Evolutionary conservation across 2,797 vertebrate genomes (phyloP).

Genomic region (Clarias platycephalus): DNA sequence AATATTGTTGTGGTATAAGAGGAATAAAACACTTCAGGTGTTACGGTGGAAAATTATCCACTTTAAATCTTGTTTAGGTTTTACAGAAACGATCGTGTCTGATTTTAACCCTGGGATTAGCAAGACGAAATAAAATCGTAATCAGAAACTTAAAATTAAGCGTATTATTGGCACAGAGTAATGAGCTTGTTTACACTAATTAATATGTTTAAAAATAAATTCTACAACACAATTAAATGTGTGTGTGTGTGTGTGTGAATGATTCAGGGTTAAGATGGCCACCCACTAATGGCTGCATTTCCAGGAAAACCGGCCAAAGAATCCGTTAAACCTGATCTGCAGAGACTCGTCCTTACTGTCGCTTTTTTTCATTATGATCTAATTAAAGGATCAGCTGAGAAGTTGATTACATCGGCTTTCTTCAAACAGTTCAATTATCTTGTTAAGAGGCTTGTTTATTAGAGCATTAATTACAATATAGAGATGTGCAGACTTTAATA

Average conservation of each 20-base stretch:
- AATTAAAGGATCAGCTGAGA: not conserved
- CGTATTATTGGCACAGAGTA: not conserved
- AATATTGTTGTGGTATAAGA: not conserved
- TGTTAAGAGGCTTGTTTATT: not conserved
- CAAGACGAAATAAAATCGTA: not conserved
- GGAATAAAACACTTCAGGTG: not conserved
- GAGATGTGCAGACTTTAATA: not conserved
- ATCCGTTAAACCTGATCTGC: conserved; percentile 11
- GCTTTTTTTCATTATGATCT: not conserved
- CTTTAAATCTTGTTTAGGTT: not conserved
- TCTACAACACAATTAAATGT: not conserved
- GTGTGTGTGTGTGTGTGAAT: not conserved
- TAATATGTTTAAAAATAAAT: not conserved
- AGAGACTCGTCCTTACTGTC: not conserved
- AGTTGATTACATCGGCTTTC: conserved; percentile 36
- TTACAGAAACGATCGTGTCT: not conserved
- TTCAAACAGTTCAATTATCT: not conserved
- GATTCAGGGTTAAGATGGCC: not conserved
- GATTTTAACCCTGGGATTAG: not conserved
- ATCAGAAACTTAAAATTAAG: not conserved
- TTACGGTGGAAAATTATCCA: not conserved
- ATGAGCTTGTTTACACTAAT: not conserved
- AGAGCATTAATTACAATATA: not conserved
- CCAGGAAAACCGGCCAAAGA: not conserved
- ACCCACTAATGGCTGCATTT: not conserved